phyloP scores from a whole-genome alignment of 2,797 vertebrate species.

The Cynopterus sphinx region DNA sequence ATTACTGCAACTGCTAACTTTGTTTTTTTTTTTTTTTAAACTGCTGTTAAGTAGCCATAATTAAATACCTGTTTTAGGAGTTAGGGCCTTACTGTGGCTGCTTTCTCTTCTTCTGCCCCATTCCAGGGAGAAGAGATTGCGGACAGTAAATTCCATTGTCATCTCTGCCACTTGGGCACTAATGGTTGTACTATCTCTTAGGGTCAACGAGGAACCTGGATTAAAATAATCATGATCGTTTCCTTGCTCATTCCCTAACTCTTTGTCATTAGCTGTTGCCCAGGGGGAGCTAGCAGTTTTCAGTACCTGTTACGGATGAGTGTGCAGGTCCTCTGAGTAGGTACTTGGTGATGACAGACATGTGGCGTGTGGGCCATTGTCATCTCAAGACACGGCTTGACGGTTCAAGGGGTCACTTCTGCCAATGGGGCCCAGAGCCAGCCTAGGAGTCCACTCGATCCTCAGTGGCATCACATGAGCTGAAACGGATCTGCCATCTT shows the following conservation, averaged over 20 bases:
- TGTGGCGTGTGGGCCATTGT: not conserved
- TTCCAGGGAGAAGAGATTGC: not conserved
- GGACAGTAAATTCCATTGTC: not conserved
- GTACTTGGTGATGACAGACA: not conserved
- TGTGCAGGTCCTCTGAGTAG: not conserved
- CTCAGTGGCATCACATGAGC: not conserved
- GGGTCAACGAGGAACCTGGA: not conserved
- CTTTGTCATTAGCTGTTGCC: not conserved
- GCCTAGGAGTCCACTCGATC: not conserved
- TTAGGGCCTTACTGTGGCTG: not conserved
- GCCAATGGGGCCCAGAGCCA: not conserved
- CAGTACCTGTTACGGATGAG: not conserved
- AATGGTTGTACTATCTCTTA: not conserved
- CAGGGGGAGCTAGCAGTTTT: not conserved
- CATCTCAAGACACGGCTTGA: not conserved
- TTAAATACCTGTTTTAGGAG: constrained; percentile 24
- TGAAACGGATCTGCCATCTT: not conserved
- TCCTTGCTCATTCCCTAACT: not conserved
- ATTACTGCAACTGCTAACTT: constrained; percentile 58
- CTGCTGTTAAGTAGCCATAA: constrained; percentile 58
- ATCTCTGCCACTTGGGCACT: not conserved
- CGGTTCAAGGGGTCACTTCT: not conserved
- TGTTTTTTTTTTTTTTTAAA: not conserved
- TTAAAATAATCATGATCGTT: not conserved
- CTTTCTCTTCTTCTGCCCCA: constrained; percentile 2